These are phyloP conservation scores for Chrysemys picta DNA, from an alignment of 2,113 vertebrate genomes.

Conservation along the genomic window DNA sequence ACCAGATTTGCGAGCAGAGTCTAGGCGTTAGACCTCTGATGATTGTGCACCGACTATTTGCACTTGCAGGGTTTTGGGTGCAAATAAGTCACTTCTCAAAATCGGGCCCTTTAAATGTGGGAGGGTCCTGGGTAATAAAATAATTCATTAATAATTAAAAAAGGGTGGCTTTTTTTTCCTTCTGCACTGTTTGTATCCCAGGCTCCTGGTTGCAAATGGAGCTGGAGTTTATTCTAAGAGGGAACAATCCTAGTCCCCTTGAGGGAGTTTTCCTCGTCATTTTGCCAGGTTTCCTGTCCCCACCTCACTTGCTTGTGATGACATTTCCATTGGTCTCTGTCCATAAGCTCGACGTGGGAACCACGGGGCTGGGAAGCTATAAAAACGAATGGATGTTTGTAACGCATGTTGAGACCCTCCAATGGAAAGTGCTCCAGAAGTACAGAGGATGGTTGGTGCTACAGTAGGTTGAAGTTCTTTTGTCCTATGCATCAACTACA, in stretches of 20 bases:
- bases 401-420: neutral
- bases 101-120: neutral
- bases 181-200: neutral
- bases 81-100: neutral
- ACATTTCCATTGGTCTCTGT: neutral
- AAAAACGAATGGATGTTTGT: neutral
- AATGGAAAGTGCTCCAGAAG: neutral
- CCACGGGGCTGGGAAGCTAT: neutral
- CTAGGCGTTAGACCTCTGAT: too few relatives aligned
- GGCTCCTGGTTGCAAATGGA: neutral
- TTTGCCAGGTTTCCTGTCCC: neutral
- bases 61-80: neutral
- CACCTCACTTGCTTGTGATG: neutral
- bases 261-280: neutral
- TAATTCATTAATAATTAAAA: neutral
- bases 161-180: neutral
- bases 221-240: neutral
- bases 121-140: neutral
- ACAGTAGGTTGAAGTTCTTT: neutral
- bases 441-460: neutral
- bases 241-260: neutral
- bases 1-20: too few relatives aligned
- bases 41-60: too few relatives aligned
- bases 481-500: neutral
- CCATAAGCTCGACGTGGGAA: neutral